Base-by-base conservation (phyloP, 2,113 vertebrate genomes). In the Nesoenas mayeri region DNA sequence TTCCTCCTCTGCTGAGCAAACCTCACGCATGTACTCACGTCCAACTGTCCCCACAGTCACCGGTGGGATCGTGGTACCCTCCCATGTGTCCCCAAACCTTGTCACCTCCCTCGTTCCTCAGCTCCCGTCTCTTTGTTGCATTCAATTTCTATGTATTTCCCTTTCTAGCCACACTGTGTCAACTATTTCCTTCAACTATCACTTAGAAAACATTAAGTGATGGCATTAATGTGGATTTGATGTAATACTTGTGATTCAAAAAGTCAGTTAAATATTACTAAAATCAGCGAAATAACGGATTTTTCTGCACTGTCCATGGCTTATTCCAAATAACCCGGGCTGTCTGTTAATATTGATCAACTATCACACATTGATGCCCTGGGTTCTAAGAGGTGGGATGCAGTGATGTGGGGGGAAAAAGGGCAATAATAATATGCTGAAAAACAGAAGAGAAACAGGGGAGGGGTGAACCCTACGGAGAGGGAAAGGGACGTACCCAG, bases 351-450 rank as follows among this genome's bases (percentile, higher is more conserved):
- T 0, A 25, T 18, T 58, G 2, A 36, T 28, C 20, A 31, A 62
- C 6, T 0, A 34, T 26, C 18, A n/a, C 4, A 1, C 0, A 9
- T 2, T 26, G 0, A 1, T 1, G 15, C 7, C 2, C 3, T 1
- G 32, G 54, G 26, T 78, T 64, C 12, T 17, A 40, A 25, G 60
- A 26, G 3, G 5, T 1, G 29, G 28, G 61, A 38, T 4, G n/a
- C 7, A 28, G 24, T 18, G 28, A 44, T 0, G 15, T 0, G 5
- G 44, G 32, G 17, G 44, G 44, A 19, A 19, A 19, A 19, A 47
- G 18, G 44, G 44, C 44, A 47, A 47, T 47, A 47, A 47, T 47
- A 60, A 48, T 0, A 7, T 2, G 15, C 20, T 0, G 13, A 36
- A 51, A 85, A 32, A 0, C 7, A 15, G 4, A 8, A 1, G 10